Evolutionary conservation across 2,113 vertebrate species (phyloP), one percentile per base, ranked within the genome.

Genomic region (Perognathus longimembris): DNA sequence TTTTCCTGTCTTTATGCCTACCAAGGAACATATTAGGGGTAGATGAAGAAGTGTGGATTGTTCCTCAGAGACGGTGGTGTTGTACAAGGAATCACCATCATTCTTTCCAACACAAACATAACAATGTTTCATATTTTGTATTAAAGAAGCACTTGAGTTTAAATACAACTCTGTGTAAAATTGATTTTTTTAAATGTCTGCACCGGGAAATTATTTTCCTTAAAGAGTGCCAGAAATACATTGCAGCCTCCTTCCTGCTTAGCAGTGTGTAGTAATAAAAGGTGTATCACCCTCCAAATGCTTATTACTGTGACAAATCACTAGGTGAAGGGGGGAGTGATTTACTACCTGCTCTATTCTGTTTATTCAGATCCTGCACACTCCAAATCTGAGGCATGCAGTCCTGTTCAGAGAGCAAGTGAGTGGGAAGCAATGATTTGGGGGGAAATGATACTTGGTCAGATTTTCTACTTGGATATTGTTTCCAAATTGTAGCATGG

Each of bases 381-480:
- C 97, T 96, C 95, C 92, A 94, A 94, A 92, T 91, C 79, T 59
- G 61, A 89, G 78, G 73, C 92, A 85, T 92, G 89, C 94, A 97
- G 96, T 91, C 89, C 64, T 93, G 75, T 96, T 95, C 93, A 88
- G 91, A 95, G 88, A 61, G 12, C 45, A 45, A 11, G 92, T 59
- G 94, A 96, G 90, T 85, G 82, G 93, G 87, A 96, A 93, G 88
- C 88, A 93, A 91, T 92, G 74, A 83, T 97, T 97, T 97, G 9
- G 64, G 91, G 87, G 85, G 89, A 85, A 97, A 95, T 89, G 85
- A 57, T 95, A 54, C 90, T 90, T 40, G 92, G 85, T 96, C 95
- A 95, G 92, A 11, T 95, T 97, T 97, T 96, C 96, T 98, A 98
- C 97, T 97, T 98, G 97, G 98, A 97, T 97, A 96, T 96, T n/a